Conservation (phyloP, 2,797 vertebrate genomes). For the Thaleichthys pacificus region DNA sequence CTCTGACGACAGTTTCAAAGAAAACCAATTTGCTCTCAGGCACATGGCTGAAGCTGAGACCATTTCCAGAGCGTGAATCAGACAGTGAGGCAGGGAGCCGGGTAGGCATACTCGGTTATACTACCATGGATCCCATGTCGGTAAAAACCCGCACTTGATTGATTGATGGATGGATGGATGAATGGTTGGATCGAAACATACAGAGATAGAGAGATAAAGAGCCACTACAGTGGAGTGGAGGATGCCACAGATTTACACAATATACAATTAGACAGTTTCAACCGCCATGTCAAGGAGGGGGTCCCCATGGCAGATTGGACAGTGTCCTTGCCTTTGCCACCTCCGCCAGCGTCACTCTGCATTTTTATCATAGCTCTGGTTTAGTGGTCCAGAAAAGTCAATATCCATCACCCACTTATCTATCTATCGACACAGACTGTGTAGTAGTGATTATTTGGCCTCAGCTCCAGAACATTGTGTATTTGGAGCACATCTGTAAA, state of each 20-base stretch:
- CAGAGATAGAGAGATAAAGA: too few relatives aligned
- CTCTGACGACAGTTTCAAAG: neutral
- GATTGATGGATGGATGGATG: too few relatives aligned
- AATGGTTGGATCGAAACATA: too few relatives aligned
- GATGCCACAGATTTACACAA: too few relatives aligned
- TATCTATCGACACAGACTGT: neutral
- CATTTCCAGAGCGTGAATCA: neutral
- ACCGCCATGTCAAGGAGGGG: too few relatives aligned
- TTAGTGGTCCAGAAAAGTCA: neutral
- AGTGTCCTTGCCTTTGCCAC: too few relatives aligned
- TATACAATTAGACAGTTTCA: too few relatives aligned
- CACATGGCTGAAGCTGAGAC: neutral
- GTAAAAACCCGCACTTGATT: too few relatives aligned
- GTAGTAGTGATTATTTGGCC: neutral
- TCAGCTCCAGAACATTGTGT: neutral
- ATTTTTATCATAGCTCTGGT: neutral
- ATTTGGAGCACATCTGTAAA: neutral
- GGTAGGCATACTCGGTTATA: neutral
- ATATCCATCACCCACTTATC: neutral
- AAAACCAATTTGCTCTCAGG: slow-evolving; percentile 6
- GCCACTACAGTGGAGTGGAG: too few relatives aligned
- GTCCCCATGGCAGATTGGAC: too few relatives aligned
- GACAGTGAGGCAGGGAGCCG: neutral
- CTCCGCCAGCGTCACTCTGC: too few relatives aligned
- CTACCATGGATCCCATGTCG: too few relatives aligned